These are phyloP conservation scores for Disparrhopalites patrizii DNA, from an alignment of 2,888 invertebrate genomes.

Conservation along the genomic window DNA sequence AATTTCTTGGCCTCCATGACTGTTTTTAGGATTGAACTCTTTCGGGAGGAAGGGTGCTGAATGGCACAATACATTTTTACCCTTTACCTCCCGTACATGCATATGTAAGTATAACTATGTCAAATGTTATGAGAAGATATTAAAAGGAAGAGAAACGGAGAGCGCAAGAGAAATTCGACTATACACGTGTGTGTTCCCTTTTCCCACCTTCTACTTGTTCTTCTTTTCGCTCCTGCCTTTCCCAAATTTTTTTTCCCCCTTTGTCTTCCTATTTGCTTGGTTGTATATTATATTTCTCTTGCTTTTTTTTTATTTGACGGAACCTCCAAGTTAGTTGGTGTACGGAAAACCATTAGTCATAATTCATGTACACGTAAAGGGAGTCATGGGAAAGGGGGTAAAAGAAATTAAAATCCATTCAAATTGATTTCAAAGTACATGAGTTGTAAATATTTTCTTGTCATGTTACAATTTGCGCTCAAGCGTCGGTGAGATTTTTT, in stretches of 20 bases:
- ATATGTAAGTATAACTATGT: too few relatives aligned
- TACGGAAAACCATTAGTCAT: slow-evolving; percentile 1
- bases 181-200: not conserved
- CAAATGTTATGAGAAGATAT: too few relatives aligned
- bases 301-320: not conserved
- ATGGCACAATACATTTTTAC: too few relatives aligned
- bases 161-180: not conserved
- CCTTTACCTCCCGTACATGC: too few relatives aligned
- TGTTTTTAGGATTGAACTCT: too few relatives aligned
- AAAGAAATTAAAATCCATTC: slow-evolving; percentile 9
- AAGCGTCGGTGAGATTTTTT: not conserved
- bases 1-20: too few relatives aligned
- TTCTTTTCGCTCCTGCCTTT: not conserved
- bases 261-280: not conserved
- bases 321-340: not conserved
- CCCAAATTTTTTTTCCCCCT: not conserved
- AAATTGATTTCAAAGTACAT: slow-evolving; percentile 15
- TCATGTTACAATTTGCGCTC: slow-evolving; percentile 19
- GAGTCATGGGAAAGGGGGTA: too few relatives aligned
- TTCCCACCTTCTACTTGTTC: not conserved
- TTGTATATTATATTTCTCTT: not conserved
- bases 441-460: slow-evolving; percentile 7
- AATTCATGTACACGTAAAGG: slow-evolving; percentile 11
- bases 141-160: too few relatives aligned
- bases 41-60: too few relatives aligned